A percentile compares a stretch with the other conserved stretches of the same genome.
phyloP scores from a whole-genome alignment of 2,797 vertebrate genomes.

The Uromys caudimaculatus region DNA sequence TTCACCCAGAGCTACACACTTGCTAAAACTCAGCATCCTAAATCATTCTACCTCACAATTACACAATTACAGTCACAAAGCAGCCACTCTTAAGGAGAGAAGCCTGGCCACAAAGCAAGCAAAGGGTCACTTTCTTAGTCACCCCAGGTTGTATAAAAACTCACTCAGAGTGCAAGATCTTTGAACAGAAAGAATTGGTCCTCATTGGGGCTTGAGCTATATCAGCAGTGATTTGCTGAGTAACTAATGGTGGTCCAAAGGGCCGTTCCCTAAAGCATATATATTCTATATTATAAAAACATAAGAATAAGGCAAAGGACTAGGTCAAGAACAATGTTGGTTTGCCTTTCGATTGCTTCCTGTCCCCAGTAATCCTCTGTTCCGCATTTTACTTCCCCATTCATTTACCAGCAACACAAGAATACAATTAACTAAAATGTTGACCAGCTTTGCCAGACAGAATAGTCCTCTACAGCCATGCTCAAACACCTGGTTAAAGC shows the following conservation, averaged over 20 bases:
- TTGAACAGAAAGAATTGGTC: conserved; percentile 31
- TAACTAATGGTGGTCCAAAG: neutral
- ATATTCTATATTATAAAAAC: conserved; percentile 52
- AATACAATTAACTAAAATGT: neutral
- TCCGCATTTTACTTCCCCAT: conserved; percentile 81
- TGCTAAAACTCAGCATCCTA: neutral
- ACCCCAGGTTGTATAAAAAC: conserved; percentile 22
- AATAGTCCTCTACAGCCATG: conserved; percentile 42
- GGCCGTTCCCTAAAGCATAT: conserved; percentile 34
- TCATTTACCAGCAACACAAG: conserved; percentile 63
- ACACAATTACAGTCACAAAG: neutral
- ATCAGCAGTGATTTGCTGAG: neutral
- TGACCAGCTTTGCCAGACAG: neutral
- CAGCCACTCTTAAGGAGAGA: neutral
- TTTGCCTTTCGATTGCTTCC: conserved; percentile 82
- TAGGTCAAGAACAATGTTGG: conserved; percentile 7
- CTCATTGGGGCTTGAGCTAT: neutral
- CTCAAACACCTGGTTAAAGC: neutral
- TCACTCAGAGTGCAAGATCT: neutral
- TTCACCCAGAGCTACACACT: neutral
- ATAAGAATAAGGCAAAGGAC: conserved; percentile 56
- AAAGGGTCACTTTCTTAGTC: neutral
- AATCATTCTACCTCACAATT: conserved; percentile 16
- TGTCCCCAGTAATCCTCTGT: conserved; percentile 74
- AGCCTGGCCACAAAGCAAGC: neutral